Evolutionary conservation across 2,888 invertebrate genomes (phyloP).

Genomic region (Cheilosia grossa): DNA sequence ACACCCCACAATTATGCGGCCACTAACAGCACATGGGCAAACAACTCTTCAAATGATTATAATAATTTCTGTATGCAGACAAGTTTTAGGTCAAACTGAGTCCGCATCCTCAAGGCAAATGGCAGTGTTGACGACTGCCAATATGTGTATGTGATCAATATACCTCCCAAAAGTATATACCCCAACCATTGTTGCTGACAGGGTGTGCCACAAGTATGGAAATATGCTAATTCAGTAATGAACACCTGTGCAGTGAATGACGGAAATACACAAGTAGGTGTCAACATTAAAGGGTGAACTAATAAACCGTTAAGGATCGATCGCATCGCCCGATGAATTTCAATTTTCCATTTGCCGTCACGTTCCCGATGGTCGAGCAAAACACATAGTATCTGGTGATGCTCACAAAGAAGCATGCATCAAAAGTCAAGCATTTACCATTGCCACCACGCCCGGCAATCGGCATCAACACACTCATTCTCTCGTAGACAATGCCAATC

Average conservation of each 20-base stretch:
- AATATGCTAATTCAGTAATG: slow-evolving; percentile 64
- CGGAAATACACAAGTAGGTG: slow-evolving; percentile 71
- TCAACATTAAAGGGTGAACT: slow-evolving; percentile 72
- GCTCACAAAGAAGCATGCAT: slow-evolving; percentile 49
- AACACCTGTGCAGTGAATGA: slow-evolving; percentile 70
- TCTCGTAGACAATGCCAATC: slow-evolving; percentile 65
- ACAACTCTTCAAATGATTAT: too few species aligned
- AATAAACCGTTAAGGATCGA: slow-evolving; percentile 74
- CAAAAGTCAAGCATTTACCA: slow-evolving; percentile 33
- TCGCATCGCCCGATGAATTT: slow-evolving; percentile 64
- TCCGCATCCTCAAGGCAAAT: too few species aligned
- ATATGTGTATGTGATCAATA: neutral
- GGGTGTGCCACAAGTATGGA: slow-evolving; percentile 62
- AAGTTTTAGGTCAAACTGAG: too few species aligned
- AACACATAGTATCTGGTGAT: slow-evolving; percentile 14
- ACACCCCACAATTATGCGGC: too few species aligned
- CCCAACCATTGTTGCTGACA: slow-evolving; percentile 27
- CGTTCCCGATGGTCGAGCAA: slow-evolving; percentile 46
- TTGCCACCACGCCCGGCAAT: slow-evolving; percentile 53
- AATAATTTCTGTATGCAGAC: too few species aligned
- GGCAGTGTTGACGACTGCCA: too few species aligned
- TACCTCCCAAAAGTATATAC: slow-evolving; percentile 34
- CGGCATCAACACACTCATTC: slow-evolving; percentile 50
- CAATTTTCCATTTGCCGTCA: slow-evolving; percentile 50
- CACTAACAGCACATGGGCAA: too few species aligned